These are phyloP conservation scores for Artibeus lituratus DNA, from an alignment of 2,797 vertebrate species.

Conservation along the genomic window DNA sequence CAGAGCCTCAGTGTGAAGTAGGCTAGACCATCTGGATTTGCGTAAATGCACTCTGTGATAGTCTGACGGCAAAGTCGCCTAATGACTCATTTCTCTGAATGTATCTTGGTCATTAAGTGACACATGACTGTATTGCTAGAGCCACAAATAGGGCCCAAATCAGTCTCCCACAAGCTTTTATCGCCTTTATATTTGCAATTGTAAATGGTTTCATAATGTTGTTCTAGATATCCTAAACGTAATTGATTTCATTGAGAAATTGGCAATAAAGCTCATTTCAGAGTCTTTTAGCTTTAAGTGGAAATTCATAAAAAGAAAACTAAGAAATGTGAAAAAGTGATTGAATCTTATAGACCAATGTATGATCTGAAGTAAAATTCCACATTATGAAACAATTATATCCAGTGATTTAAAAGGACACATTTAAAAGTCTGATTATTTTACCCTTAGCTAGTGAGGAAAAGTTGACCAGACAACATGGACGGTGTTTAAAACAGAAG, in stretches of 20 bases:
- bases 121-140: background rate
- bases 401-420: constrained; percentile 41
- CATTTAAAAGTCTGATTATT: constrained; percentile 45
- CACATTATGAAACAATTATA: constrained; percentile 47
- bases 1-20: background rate
- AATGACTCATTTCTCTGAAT: background rate
- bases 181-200: background rate
- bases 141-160: background rate
- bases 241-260: constrained; percentile 61
- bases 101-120: background rate
- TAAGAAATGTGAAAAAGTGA: constrained; percentile 41
- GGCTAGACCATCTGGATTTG: background rate
- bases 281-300: constrained; percentile 45
- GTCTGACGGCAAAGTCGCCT: background rate
- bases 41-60: background rate
- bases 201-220: constrained; percentile 27
- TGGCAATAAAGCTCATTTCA: constrained; percentile 50
- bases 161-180: background rate
- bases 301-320: constrained; percentile 45
- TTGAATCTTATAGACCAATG: constrained; percentile 27
- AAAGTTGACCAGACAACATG: background rate
- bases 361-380: constrained; percentile 55
- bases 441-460: background rate
- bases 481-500: constrained; percentile 57
- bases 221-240: constrained; percentile 35